phyloP scores from a whole-genome alignment of 2,797 vertebrate genomes.

The Eleutherodactylus coqui region DNA sequence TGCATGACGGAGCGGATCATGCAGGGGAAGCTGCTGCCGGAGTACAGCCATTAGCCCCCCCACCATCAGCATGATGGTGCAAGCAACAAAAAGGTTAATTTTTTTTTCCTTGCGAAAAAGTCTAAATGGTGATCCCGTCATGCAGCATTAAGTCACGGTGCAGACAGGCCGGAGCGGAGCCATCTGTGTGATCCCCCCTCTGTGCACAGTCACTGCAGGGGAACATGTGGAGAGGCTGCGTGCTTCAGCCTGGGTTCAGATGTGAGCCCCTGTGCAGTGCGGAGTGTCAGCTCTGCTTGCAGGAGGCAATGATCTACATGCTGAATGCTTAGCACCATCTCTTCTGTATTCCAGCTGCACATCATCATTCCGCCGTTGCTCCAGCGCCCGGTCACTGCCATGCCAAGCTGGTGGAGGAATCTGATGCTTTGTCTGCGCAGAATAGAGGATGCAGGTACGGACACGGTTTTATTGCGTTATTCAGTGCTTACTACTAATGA shows the following conservation, averaged over 20 bases:
- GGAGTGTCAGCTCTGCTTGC: conserved; percentile 30
- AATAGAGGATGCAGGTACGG: conserved; percentile 58
- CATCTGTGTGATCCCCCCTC: conserved; percentile 58
- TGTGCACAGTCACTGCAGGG: conserved; percentile 57
- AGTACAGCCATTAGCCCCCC: too few species aligned
- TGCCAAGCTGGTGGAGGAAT: conserved; percentile 61
- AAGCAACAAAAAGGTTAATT: conserved; percentile 19
- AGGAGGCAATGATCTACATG: conserved; percentile 38
- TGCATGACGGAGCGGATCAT: neutral
- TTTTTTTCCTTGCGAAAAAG: conserved; percentile 19
- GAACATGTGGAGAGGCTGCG: conserved; percentile 54
- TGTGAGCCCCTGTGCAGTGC: conserved; percentile 42
- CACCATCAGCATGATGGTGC: neutral
- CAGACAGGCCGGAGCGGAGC: conserved; percentile 53
- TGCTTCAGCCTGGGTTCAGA: conserved; percentile 40
- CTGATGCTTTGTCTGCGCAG: conserved; percentile 59
- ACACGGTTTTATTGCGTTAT: neutral
- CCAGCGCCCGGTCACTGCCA: conserved; percentile 35
- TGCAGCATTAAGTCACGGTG: conserved; percentile 56
- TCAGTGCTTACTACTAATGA: conserved; percentile 4
- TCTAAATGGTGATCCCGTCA: conserved; percentile 42
- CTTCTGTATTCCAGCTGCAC: conserved; percentile 38
- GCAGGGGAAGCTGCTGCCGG: neutral
- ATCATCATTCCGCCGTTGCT: conserved; percentile 45
- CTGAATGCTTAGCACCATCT: conserved; percentile 38